Percentiles rank a stretch among this genome's conserved stretches.
Evolutionary conservation across 2,888 invertebrate genomes (phyloP).

Genomic region (Laothoe populi): DNA sequence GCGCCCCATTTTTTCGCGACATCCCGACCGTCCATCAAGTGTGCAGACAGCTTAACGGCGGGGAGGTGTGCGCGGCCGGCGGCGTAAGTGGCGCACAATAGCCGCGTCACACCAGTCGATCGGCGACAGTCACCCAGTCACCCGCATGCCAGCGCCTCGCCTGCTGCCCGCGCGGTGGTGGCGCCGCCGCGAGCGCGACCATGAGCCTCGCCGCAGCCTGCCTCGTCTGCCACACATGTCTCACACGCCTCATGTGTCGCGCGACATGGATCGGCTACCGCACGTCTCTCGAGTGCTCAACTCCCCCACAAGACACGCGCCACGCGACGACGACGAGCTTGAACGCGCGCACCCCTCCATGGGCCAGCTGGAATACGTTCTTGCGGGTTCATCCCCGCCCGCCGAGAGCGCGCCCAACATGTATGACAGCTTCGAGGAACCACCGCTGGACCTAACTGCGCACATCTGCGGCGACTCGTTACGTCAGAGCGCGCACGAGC

Average conservation of each 20-base stretch:
- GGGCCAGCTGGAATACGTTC: constrained; percentile 90
- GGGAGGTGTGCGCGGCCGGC: constrained; percentile 64
- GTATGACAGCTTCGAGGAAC: constrained; percentile 92
- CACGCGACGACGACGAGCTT: constrained; percentile 73
- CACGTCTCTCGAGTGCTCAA: constrained; percentile 68
- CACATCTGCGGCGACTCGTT: constrained; percentile 90
- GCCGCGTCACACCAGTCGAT: constrained; percentile 36
- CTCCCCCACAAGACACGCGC: constrained; percentile 40
- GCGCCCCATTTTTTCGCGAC: constrained; percentile 51
- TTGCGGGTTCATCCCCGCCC: constrained; percentile 91
- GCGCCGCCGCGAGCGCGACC: constrained; percentile 58
- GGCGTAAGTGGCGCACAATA: constrained; percentile 71
- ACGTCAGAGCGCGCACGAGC: constrained; percentile 89
- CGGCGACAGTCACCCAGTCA: constrained; percentile 43
- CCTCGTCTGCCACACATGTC: constrained; percentile 14
- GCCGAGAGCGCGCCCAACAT: constrained; percentile 92
- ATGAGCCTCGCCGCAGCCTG: constrained; percentile 51
- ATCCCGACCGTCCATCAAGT: constrained; percentile 29
- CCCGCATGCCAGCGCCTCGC: constrained; percentile 76
- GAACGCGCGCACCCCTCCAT: constrained; percentile 88
- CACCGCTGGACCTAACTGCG: constrained; percentile 88
- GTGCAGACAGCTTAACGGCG: constrained; percentile 35
- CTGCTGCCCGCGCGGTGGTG: constrained; percentile 72
- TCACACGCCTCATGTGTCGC: constrained; percentile 50
- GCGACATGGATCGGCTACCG: constrained; percentile 62